A percentile compares a stretch with the other conserved stretches of the same genome.
Conservation (phyloP, 2,888 invertebrate genomes). For the Allygus modestus region DNA sequence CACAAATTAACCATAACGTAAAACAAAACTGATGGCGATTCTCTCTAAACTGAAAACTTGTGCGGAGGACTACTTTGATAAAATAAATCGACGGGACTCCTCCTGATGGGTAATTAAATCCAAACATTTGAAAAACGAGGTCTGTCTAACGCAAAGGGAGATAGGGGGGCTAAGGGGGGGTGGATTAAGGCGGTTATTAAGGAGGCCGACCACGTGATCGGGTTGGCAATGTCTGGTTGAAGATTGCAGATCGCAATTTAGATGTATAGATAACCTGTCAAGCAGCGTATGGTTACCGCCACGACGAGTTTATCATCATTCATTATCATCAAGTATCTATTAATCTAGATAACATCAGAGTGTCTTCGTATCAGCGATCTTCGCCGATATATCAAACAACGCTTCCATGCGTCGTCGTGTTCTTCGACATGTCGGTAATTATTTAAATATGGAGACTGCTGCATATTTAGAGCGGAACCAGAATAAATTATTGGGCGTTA, state of each 20-base stretch:
- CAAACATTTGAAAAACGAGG: slow-evolving; percentile 36
- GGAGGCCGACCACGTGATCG: background rate
- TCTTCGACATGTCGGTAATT: background rate
- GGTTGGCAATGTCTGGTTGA: background rate
- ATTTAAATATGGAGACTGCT: background rate
- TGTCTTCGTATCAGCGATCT: background rate
- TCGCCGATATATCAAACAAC: slow-evolving; percentile 38
- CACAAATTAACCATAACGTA: too few species aligned
- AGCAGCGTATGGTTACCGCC: slow-evolving; percentile 20
- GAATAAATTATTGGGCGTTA: background rate
- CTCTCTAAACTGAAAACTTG: too few species aligned
- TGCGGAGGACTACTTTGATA: too few species aligned
- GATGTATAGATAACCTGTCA: slow-evolving; percentile 49
- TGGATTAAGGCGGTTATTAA: background rate
- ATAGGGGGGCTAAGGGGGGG: background rate
- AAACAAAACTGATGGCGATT: too few species aligned
- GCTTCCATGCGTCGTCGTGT: background rate
- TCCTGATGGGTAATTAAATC: slow-evolving; percentile 14
- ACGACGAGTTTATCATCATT: slow-evolving; percentile 46
- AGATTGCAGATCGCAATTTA: slow-evolving; percentile 56
- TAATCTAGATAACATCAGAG: slow-evolving; percentile 57
- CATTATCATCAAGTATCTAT: slow-evolving; percentile 59
- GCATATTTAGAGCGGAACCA: background rate
- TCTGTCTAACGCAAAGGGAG: background rate
- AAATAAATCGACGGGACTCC: background rate